These are phyloP conservation scores for Xerus rutilus DNA, from an alignment of 2,797 vertebrate genomes.

Conservation along the genomic window DNA sequence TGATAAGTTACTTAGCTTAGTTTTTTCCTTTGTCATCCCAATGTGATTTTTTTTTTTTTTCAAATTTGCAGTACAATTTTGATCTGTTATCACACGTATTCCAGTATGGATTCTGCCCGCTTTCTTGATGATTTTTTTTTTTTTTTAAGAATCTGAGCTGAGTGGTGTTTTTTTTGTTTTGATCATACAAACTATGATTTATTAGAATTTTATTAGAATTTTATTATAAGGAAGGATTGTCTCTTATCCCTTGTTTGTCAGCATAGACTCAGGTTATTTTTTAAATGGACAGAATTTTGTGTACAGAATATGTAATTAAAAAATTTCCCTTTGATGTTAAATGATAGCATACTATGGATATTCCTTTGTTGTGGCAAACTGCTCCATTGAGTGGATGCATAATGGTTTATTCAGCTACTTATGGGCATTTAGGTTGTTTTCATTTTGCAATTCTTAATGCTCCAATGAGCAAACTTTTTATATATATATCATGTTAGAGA, in stretches of 20 bases:
- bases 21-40: neutral
- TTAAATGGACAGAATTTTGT: neutral
- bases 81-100: constrained; percentile 11
- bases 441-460: neutral
- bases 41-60: neutral
- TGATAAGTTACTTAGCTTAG: neutral
- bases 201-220: constrained; percentile 53
- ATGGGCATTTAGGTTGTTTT: neutral
- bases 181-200: neutral
- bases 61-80: neutral
- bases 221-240: neutral
- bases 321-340: neutral
- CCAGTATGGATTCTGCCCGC: constrained; percentile 1
- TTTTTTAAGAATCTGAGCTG: constrained; percentile 15
- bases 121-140: constrained; percentile 4
- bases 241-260: neutral
- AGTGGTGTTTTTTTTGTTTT: neutral
- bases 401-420: neutral
- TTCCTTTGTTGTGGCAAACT: neutral
- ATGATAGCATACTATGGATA: neutral
- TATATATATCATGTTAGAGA: neutral
- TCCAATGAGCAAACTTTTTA: neutral
- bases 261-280: neutral
- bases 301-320: neutral
- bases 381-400: neutral